phyloP scores from a whole-genome alignment of 1,140 invertebrate genomes.

The Melipona quadrifasciata region DNA sequence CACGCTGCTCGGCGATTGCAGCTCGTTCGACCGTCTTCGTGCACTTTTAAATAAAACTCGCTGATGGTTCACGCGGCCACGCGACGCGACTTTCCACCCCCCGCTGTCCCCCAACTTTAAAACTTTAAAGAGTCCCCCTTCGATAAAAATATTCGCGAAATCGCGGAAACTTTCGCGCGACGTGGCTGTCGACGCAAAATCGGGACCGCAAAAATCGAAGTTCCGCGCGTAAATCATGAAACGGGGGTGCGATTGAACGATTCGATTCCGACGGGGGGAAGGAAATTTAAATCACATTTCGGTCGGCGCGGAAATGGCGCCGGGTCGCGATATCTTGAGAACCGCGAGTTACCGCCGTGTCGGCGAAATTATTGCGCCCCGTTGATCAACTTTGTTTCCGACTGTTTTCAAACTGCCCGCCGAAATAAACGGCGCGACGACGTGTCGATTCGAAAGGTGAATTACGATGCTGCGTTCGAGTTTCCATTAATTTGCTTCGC shows the following conservation, averaged over 20 bases:
- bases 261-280: neutral
- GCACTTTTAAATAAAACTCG: slow-evolving; percentile 57
- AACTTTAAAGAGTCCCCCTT: neutral
- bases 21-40: slow-evolving; percentile 46
- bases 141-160: neutral
- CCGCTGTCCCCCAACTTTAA: neutral
- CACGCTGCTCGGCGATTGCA: slow-evolving; percentile 55
- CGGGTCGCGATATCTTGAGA: neutral
- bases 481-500: neutral
- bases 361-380: neutral
- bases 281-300: neutral
- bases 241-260: too few relatives aligned
- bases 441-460: neutral
- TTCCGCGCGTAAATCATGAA: neutral
- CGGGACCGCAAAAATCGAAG: neutral
- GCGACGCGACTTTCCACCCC: too few relatives aligned
- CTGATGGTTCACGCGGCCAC: neutral
- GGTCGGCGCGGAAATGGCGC: neutral
- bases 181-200: neutral
- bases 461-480: neutral
- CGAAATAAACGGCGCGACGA: neutral
- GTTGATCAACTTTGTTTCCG: neutral
- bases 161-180: neutral
- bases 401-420: neutral
- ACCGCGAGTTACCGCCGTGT: neutral